Evolutionary conservation across 2,797 vertebrate genomes (phyloP).

Genomic region (Capromys pilorides): DNA sequence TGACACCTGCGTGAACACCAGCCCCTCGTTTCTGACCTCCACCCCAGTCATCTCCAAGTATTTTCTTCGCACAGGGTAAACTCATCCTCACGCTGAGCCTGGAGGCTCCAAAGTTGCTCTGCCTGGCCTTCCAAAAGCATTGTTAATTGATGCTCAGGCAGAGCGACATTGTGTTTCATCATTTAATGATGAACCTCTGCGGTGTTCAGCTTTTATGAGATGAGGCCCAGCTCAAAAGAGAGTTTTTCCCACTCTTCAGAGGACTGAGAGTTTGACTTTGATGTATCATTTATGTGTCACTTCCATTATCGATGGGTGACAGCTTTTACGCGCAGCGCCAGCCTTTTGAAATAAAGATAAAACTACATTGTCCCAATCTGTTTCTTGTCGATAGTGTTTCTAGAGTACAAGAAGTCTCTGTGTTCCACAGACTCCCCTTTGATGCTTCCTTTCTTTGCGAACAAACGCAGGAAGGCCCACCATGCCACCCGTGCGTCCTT

Average conservation of each 20-base stretch:
- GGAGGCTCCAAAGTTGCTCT: not conserved
- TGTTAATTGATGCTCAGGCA: constrained; percentile 12
- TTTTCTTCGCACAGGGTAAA: constrained; percentile 19
- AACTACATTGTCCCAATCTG: constrained; percentile 13
- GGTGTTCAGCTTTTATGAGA: constrained; percentile 63
- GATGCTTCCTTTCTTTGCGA: constrained; percentile 59
- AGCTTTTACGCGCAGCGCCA: constrained; percentile 30
- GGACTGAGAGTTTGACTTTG: constrained; percentile 63
- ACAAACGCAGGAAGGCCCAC: constrained; percentile 55
- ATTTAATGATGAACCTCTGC: constrained; percentile 65
- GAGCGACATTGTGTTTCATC: constrained; percentile 69
- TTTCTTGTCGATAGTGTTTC: constrained; percentile 61
- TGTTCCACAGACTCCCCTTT: constrained; percentile 49
- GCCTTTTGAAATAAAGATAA: constrained; percentile 73
- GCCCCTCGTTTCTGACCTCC: not conserved
- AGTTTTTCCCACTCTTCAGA: constrained; percentile 61
- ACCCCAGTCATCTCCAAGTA: not conserved
- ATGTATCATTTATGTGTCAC: constrained; percentile 65
- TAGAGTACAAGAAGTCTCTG: constrained; percentile 31
- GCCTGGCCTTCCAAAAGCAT: not conserved
- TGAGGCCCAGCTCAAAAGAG: constrained; percentile 60
- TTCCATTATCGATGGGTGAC: constrained; percentile 52
- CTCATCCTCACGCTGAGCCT: not conserved
- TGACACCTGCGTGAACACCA: not conserved
- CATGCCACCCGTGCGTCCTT: not conserved